Evolutionary conservation across 2,113 vertebrate species (phyloP).

Genomic region (Abramis brama): DNA sequence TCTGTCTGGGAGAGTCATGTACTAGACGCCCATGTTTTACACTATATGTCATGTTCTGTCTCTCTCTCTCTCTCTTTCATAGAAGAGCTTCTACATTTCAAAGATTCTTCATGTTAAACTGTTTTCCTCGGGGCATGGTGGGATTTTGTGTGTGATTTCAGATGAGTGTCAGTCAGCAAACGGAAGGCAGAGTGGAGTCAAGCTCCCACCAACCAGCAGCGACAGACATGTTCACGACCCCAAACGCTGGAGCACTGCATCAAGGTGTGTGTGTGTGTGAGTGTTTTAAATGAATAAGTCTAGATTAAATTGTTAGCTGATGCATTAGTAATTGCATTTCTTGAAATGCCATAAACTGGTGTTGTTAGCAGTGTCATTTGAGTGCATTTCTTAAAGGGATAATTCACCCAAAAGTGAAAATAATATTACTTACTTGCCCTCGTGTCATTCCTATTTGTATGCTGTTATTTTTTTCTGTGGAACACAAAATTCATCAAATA

Average conservation of each 20-base stretch:
- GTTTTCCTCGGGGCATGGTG: constrained; percentile 54
- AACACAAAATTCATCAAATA: not conserved
- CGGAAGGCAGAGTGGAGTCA: not conserved
- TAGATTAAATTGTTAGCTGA: not conserved
- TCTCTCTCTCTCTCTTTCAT: not conserved
- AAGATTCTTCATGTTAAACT: constrained; percentile 54
- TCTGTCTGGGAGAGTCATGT: constrained; percentile 26
- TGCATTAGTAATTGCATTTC: not conserved
- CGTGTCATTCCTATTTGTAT: not conserved
- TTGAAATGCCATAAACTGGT: not conserved
- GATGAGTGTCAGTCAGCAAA: constrained; percentile 35
- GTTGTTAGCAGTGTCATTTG: not conserved
- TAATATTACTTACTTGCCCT: not conserved
- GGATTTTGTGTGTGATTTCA: constrained; percentile 55
- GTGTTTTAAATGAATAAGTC: not conserved
- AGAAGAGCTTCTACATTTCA: constrained; percentile 27
- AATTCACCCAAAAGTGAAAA: not conserved
- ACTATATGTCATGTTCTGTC: constrained; percentile 14
- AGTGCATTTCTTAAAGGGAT: not conserved
- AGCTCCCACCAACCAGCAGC: constrained; percentile 5
- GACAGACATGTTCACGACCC: not conserved
- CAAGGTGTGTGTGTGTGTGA: constrained; percentile 38
- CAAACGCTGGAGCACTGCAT: constrained; percentile 23
- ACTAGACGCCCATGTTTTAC: constrained; percentile 12
- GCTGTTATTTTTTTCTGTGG: not conserved